phyloP scores from a whole-genome alignment of 2,797 vertebrate species.

The Kryptopterus vitreolus region DNA sequence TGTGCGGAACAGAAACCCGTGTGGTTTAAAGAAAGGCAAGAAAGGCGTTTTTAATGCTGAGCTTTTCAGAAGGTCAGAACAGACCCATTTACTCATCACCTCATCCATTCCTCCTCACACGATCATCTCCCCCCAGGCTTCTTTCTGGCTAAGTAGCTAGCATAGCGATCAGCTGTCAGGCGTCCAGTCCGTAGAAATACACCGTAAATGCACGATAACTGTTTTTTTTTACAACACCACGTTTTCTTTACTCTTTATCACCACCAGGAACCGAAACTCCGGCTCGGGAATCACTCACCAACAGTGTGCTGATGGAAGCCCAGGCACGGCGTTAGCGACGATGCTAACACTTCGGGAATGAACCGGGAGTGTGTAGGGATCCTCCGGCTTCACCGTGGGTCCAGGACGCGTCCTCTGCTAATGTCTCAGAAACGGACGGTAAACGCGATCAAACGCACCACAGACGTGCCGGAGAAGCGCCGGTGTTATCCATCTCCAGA shows the following conservation, averaged over 20 bases:
- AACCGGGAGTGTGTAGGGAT: not conserved
- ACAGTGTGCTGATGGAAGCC: not conserved
- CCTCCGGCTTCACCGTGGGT: not conserved
- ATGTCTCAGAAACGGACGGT: not conserved
- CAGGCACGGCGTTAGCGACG: not conserved
- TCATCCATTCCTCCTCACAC: not conserved
- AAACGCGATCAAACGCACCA: not conserved
- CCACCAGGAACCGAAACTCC: too few species aligned
- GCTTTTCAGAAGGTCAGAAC: not conserved
- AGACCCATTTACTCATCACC: not conserved
- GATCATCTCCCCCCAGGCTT: not conserved
- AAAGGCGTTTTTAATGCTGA: too few species aligned
- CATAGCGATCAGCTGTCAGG: not conserved
- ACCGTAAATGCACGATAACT: too few species aligned
- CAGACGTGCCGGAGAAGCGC: not conserved
- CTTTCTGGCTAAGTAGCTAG: not conserved
- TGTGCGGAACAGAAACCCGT: too few species aligned
- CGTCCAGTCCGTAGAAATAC: not conserved
- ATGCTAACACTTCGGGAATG: not conserved
- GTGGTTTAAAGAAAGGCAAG: too few species aligned
- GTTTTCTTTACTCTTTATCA: too few species aligned
- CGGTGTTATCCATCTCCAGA: not conserved
- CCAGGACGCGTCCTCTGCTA: slow-evolving; percentile 22
- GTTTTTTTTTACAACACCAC: too few species aligned
- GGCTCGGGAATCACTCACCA: slow-evolving; percentile 5